Evolutionary conservation across 92 coral and sea anemone genomes (phyloP).

Genomic region (Epizoanthus fatuus): DNA sequence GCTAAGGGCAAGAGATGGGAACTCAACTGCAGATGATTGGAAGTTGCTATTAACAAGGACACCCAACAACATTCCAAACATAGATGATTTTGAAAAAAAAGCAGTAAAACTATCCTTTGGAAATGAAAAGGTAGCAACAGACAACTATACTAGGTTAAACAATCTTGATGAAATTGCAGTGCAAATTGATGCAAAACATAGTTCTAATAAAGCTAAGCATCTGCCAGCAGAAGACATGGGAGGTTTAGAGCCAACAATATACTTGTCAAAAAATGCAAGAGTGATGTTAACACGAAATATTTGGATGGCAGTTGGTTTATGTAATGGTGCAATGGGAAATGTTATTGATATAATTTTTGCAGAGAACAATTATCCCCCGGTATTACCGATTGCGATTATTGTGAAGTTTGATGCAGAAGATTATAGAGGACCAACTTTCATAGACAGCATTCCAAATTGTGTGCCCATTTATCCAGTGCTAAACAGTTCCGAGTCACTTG

Average conservation of each 20-base stretch:
- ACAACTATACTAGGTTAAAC: conserved; percentile 40
- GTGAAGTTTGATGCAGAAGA: no score
- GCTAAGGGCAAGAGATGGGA: conserved; percentile 66
- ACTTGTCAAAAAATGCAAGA: conserved; percentile 44
- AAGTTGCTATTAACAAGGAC: conserved; percentile 53
- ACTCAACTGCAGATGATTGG: conserved; percentile 60
- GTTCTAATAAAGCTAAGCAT: no score
- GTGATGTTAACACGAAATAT: conserved; percentile 50
- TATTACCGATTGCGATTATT: no score
- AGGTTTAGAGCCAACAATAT: conserved; percentile 59
- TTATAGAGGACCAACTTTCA: background rate
- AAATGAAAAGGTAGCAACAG: conserved; percentile 59
- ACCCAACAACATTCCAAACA: conserved; percentile 49
- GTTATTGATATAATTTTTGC: conserved; percentile 35
- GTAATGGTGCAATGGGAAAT: conserved; percentile 57
- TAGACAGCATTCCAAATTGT: conserved; percentile 18
- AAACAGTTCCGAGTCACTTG: background rate
- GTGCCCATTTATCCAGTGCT: conserved; percentile 19
- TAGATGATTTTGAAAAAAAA: conserved; percentile 12
- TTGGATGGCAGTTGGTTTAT: conserved; percentile 57
- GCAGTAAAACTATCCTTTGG: conserved; percentile 57
- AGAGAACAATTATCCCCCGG: background rate
- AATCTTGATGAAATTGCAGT: conserved; percentile 29
- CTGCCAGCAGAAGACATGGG: conserved; percentile 58
- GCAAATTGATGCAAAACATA: conserved; percentile 51